Evolutionary conservation across 2,888 invertebrate genomes (phyloP).

Genomic region (Polyommatus iphigenia): DNA sequence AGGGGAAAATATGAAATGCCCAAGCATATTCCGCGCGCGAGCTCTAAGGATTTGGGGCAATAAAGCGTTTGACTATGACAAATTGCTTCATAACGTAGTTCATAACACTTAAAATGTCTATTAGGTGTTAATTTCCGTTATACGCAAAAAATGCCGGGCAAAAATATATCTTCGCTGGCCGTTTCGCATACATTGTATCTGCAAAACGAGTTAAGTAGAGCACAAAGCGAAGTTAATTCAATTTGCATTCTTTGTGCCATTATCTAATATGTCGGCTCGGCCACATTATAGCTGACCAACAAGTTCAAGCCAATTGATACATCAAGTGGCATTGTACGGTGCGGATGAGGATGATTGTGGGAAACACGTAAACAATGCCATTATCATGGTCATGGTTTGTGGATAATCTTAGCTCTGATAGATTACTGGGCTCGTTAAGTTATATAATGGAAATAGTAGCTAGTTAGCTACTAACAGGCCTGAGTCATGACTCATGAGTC

Average conservation of each 20-base stretch:
- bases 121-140: background rate
- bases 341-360: slow-evolving; percentile 45
- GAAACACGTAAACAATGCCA: slow-evolving; percentile 34
- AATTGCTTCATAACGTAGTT: too few species aligned
- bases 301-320: slow-evolving; percentile 71
- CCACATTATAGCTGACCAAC: slow-evolving; percentile 63
- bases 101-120: too few species aligned
- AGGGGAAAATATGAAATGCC: background rate
- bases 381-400: slow-evolving; percentile 19
- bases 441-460: too few species aligned
- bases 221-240: slow-evolving; percentile 51
- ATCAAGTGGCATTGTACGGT: slow-evolving; percentile 51
- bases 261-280: slow-evolving; percentile 71
- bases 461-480: too few species aligned
- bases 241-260: slow-evolving; percentile 74
- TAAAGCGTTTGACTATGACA: background rate
- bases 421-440: slow-evolving; percentile 3
- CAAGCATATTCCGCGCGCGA: background rate
- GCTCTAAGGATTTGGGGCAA: background rate
- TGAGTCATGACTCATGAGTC: too few species aligned
- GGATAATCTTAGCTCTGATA: background rate
- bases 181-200: slow-evolving; percentile 2
- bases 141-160: background rate
- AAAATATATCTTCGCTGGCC: background rate
- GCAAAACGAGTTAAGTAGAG: slow-evolving; percentile 34